These are phyloP conservation scores for Poecile montanus DNA, from an alignment of 2,797 vertebrate species.

Conservation along the genomic window DNA sequence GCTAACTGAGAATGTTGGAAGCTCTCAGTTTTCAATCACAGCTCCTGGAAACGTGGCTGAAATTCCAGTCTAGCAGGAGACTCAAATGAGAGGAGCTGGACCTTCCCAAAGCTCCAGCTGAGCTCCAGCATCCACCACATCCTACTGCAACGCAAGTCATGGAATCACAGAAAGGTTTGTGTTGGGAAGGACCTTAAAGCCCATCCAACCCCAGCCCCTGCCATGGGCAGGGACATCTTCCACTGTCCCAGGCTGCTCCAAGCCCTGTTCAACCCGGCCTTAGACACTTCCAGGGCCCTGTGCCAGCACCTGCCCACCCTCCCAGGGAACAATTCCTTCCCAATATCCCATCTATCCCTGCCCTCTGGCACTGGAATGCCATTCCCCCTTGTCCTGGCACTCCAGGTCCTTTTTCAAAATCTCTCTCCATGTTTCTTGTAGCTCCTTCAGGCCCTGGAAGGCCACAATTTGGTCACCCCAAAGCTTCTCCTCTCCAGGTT, in stretches of 20 bases:
- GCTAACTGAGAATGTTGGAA: background rate
- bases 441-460: accelerated
- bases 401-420: accelerated
- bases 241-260: background rate
- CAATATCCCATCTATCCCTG: accelerated
- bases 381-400: accelerated
- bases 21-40: background rate
- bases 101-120: background rate
- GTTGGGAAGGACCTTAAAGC: accelerated
- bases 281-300: background rate
- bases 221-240: background rate
- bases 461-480: accelerated
- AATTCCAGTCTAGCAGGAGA: background rate
- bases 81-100: background rate
- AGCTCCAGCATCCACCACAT: background rate
- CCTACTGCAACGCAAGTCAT: background rate
- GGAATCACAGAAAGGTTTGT: background rate
- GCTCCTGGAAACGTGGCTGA: background rate
- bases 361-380: background rate
- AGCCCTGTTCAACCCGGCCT: background rate
- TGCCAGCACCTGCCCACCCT: background rate
- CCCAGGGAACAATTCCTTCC: background rate
- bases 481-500: background rate
- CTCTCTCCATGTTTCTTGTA: accelerated
- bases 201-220: accelerated